Evolutionary conservation across 2,888 invertebrate species (phyloP).

Genomic region (Plagodis dolabraria): DNA sequence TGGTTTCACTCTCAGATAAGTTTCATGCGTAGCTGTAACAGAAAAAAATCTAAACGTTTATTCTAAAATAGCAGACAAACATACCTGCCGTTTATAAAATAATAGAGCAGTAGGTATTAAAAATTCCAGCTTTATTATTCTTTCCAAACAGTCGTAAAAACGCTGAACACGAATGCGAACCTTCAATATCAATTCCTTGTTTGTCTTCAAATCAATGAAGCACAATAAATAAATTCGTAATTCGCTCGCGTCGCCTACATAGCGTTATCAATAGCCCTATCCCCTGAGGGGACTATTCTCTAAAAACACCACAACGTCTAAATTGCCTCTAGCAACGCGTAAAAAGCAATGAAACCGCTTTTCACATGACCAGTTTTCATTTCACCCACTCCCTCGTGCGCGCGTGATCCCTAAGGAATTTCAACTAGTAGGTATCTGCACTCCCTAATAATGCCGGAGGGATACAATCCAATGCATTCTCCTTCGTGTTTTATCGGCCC

Average conservation of each 20-base stretch:
- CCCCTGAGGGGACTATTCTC: slow-evolving; percentile 53
- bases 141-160: slow-evolving; percentile 21
- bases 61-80: neutral
- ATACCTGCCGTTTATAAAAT: neutral
- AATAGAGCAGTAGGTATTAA: neutral
- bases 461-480: slow-evolving; percentile 57
- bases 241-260: slow-evolving; percentile 55
- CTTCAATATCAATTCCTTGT: slow-evolving; percentile 23
- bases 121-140: slow-evolving; percentile 16
- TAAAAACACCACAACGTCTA: slow-evolving; percentile 74
- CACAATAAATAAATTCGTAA: slow-evolving; percentile 46
- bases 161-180: slow-evolving; percentile 18
- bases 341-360: slow-evolving; percentile 82
- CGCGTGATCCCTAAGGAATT: slow-evolving; percentile 73
- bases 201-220: slow-evolving; percentile 53
- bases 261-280: slow-evolving; percentile 61
- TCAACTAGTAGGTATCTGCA: slow-evolving; percentile 72
- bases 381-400: slow-evolving; percentile 63
- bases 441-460: slow-evolving; percentile 72
- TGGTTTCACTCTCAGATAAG: neutral
- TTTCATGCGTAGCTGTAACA: neutral
- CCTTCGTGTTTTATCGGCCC: slow-evolving; percentile 40
- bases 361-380: slow-evolving; percentile 82
- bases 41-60: neutral
- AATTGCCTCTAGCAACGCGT: slow-evolving; percentile 80